Conservation (phyloP, 53 echinoderm and acorn worm species). For the Stichopus horrens region DNA sequence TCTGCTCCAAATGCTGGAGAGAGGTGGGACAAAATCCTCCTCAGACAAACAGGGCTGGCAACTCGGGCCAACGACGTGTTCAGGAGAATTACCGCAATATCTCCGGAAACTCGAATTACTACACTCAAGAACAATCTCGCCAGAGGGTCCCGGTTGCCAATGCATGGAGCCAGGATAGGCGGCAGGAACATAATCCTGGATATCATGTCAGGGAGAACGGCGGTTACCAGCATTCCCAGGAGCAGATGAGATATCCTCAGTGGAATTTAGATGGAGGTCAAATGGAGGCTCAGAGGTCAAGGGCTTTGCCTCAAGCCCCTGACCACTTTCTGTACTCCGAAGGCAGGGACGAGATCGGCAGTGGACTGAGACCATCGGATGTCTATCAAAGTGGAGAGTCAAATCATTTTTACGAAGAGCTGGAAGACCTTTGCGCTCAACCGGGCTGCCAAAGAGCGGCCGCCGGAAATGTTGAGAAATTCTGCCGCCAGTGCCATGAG, state of each 20-base stretch:
- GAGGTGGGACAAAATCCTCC: not conserved
- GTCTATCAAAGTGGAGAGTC: not conserved
- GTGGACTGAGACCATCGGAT: too few species aligned
- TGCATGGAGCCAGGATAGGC: not conserved
- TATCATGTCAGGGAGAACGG: not conserved
- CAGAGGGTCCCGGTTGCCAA: not conserved
- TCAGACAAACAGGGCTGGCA: not conserved
- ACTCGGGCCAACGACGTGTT: too few species aligned
- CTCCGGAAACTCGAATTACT: too few species aligned
- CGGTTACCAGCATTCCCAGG: not conserved
- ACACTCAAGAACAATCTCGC: too few species aligned
- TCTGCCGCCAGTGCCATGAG: constrained; percentile 32
- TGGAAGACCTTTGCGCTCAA: constrained; percentile 33
- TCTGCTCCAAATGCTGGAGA: constrained; percentile 46
- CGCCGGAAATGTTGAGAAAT: constrained; percentile 20
- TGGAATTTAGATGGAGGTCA: not conserved
- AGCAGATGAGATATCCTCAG: not conserved
- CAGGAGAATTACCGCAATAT: too few species aligned
- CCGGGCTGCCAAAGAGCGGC: constrained; percentile 22
- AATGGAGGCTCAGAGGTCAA: not conserved
- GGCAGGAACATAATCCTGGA: not conserved
- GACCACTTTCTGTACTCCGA: not conserved
- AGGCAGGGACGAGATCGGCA: not conserved
- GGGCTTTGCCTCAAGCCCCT: not conserved
- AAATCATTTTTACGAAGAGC: constrained; percentile 14